These are phyloP conservation scores for Caenorhabditis uteleia DNA, from an alignment of 2,888 invertebrate species.

Conservation along the genomic window DNA sequence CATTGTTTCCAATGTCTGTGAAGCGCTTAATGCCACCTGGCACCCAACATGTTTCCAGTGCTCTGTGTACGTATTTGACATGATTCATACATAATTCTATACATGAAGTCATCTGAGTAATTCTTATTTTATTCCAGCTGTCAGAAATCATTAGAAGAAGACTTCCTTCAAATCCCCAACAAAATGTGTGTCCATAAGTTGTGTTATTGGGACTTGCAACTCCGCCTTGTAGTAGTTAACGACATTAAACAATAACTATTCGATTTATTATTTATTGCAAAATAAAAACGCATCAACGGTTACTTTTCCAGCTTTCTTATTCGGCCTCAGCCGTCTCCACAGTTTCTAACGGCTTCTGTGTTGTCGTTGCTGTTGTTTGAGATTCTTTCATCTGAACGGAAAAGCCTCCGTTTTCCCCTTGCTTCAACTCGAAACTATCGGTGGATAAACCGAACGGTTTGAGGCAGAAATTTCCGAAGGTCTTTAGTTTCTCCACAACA, in stretches of 20 bases:
- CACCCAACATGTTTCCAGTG: conserved; percentile 42
- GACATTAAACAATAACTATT: conserved; percentile 13
- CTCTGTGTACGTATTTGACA: conserved; percentile 16
- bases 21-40: conserved; percentile 32
- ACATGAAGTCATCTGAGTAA: background rate
- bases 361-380: background rate
- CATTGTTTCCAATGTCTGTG: conserved; percentile 25
- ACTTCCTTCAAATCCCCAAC: conserved; percentile 31
- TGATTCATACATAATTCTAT: no score
- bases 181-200: conserved; percentile 28
- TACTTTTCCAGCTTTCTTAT: background rate
- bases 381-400: conserved; percentile 59
- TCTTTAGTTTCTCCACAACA: conserved; percentile 60
- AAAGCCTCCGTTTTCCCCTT: conserved; percentile 61
- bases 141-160: conserved; percentile 22
- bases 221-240: conserved; percentile 20
- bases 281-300: background rate
- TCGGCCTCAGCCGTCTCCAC: background rate
- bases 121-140: no score
- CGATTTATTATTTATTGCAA: background rate
- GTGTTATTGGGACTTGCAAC: conserved; percentile 35
- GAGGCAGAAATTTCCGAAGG: conserved; percentile 46
- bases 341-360: background rate
- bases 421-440: conserved; percentile 60
- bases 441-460: conserved; percentile 64